Base-by-base conservation (phyloP, 1,140 invertebrate genomes). In the Adoxophyes honmai region DNA sequence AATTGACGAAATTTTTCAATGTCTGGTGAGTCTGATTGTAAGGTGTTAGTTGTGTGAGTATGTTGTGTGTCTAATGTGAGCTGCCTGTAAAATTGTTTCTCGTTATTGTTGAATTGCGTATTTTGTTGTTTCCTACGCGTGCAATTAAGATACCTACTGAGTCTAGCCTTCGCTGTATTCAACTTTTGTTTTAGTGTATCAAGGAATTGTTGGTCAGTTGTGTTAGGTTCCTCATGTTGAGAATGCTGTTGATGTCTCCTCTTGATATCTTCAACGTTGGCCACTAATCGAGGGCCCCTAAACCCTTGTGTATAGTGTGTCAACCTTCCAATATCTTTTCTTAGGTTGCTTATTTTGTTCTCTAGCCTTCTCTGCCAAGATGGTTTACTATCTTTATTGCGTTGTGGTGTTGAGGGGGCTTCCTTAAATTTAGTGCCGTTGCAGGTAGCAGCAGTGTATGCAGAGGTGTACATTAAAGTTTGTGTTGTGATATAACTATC, bases 1-100 rank as follows among this genome's bases (percentile, higher is more conserved):
- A 37, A 54, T 3, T 21, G 3, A n/a, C 38, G 35, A 1, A 54
- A 7, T 1, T 37, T 16, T 11, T 54, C 18, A 4, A 15, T 7
- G 15, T 13, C 8, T 4, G 52, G 52, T 18, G 16, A 10, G 1
- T 16, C 3, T 14, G 15, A n/a, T 8, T 10, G 1, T 5, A 0
- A 1, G 2, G 5, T 37, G 18, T 15, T 5, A 6, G 18, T 38
- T 15, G 15, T 34, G n/a, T 13, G 11, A n/a, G 9, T 1, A n/a
- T 35, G 9, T 5, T 21, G 21, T 18, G 7, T n/a, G 1, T 34
- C 2, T 18, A 7, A 1, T 13, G n/a, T n/a, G n/a, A 54, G 16
- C 5, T 55, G 55, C 7, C 59, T 51, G 28, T 60, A 60, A 51
- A 60, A 60, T n/a, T n/a, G 1, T 35, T 60, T 60, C 34, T 60